These are phyloP conservation scores for Conomelus anceps DNA, from an alignment of 2,888 invertebrate species.

Conservation along the genomic window DNA sequence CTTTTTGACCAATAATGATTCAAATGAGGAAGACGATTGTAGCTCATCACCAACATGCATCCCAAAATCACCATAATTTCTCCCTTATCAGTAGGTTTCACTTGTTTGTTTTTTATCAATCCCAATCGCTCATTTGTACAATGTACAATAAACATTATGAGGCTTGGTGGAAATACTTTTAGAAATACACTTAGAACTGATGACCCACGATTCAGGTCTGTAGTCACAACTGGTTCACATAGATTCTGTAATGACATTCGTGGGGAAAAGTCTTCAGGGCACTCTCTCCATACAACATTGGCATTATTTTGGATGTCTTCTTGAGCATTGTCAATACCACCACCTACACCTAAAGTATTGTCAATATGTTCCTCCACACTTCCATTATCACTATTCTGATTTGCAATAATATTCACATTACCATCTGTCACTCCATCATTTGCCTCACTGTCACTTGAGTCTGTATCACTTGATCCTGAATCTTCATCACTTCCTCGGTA, in stretches of 20 bases:
- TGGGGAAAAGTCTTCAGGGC: too few species aligned
- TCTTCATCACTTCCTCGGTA: not conserved
- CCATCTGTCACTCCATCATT: too few species aligned
- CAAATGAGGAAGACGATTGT: constrained; percentile 24
- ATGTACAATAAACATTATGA: constrained; percentile 20
- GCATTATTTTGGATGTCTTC: too few species aligned
- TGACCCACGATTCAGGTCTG: constrained; percentile 26
- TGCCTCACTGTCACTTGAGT: not conserved
- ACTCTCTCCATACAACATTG: too few species aligned
- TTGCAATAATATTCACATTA: not conserved
- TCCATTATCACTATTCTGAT: not conserved
- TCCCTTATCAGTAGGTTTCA: not conserved
- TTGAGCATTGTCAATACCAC: too few species aligned
- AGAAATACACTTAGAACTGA: constrained; percentile 26
- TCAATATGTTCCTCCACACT: not conserved
- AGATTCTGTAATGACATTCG: constrained; percentile 14
- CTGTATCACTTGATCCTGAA: not conserved
- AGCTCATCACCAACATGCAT: constrained; percentile 23
- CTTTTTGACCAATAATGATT: constrained; percentile 27
- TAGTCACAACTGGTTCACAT: constrained; percentile 28
- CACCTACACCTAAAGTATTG: too few species aligned
- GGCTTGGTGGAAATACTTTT: constrained; percentile 15
- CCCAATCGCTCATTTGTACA: constrained; percentile 22
- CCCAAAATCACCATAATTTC: constrained; percentile 24
- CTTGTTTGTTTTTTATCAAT: constrained; percentile 8